Percentiles rank a stretch among this genome's conserved stretches.
Conservation (phyloP, 2,797 vertebrate species). For the Masticophis lateralis region DNA sequence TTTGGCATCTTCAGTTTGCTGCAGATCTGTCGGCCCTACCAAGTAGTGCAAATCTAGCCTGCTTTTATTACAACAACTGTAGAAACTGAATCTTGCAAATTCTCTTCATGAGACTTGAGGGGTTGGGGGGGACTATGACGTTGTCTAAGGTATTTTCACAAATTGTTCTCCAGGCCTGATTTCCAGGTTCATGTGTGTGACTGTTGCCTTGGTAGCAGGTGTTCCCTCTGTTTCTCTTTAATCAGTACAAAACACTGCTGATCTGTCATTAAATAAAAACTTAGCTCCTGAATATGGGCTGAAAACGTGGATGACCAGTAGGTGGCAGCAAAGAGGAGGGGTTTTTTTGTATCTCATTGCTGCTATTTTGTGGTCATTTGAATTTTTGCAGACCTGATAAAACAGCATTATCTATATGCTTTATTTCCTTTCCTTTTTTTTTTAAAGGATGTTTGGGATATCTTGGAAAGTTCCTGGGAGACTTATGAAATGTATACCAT, state of each 20-base stretch:
- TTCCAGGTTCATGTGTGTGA: neutral
- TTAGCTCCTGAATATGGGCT: neutral
- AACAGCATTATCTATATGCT: slow-evolving; percentile 8
- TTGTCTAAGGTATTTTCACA: neutral
- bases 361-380: neutral
- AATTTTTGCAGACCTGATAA: neutral
- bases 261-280: neutral
- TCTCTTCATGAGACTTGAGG: neutral
- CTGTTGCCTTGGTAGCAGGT: neutral
- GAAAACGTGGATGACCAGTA: neutral
- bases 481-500: slow-evolving; percentile 42
- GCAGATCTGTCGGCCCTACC: neutral
- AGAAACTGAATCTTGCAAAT: neutral
- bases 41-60: neutral
- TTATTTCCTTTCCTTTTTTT: slow-evolving; percentile 38
- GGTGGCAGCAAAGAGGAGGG: neutral
- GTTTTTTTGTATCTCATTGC: neutral
- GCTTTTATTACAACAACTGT: neutral
- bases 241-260: neutral
- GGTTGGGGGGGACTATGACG: neutral
- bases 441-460: slow-evolving; percentile 34
- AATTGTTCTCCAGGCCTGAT: neutral
- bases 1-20: neutral
- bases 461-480: slow-evolving; percentile 49
- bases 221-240: neutral